Base-by-base conservation (phyloP, 2,113 vertebrate genomes). In the Mungos mungo region DNA sequence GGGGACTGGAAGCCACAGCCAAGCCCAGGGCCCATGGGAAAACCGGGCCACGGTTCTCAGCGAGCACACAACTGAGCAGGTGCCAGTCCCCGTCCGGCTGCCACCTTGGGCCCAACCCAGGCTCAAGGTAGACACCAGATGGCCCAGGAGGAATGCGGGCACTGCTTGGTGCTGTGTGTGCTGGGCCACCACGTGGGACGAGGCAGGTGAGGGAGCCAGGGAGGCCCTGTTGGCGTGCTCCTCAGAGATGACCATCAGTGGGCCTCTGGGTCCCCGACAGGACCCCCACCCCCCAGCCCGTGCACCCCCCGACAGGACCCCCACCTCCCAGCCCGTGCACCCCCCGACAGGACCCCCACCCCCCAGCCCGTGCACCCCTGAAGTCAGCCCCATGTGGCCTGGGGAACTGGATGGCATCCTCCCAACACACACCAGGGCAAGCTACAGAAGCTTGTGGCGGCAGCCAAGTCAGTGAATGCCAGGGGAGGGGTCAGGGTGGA, bases 401-500 rank as follows among this genome's bases (percentile, higher is more conserved):
- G 57, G 19, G 19, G 57, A 60, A 19, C 57, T 60, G 57, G 35
- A 35, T 18, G 4, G 54, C 45, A 63, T 9, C 81, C 21, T 87
- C 82, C 63, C 63, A 80, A 80, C 5, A 21, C 9, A 3, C 38
- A 38, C 47, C 45, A 23, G 71, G 57, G 72, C 74, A 88, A 81
- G 82, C 85, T 85, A 52, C 23, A 66, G 38, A 79, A 85, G 72
- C 35, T 35, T 12, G 2, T 9, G 76, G 16, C 45, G 6, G 25
- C 69, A 76, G 84, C 33, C 89, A 57, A 35, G 71, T 83, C 35
- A 52, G 21, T 82, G 38, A 87, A 76, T 33, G 29, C 27, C 57
- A 45, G 93, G 86, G 41, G 4, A 4, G 2, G 3, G 41, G 2
- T 25, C 1, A 3, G 0, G 31, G 0, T 3, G 2, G 23, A 1